Evolutionary conservation across 1,140 invertebrate species (phyloP), one percentile per base, ranked within the genome.

Genomic region (Octopus sinensis): DNA sequence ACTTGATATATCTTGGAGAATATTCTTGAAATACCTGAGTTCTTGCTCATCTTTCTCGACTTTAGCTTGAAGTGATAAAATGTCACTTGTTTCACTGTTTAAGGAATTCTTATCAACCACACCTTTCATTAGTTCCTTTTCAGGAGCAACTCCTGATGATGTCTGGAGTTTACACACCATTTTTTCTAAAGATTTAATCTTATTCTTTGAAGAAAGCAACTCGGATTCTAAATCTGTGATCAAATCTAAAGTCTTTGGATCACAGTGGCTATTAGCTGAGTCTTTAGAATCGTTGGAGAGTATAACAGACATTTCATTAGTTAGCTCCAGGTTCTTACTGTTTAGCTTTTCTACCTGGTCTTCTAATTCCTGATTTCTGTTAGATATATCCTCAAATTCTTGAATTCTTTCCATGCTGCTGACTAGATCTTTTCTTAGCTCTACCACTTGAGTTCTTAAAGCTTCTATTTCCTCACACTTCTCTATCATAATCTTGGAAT

Each of bases 201-300:
- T 85, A 5, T 82, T 76, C 4, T 79, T 82, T 5, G 83, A 71
- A 43, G 56, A 56, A 2, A 17, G 76, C 9, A 87, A 80, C 56
- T 86, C 86, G 12, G 80, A 79, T 56, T 88, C 82, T 53, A 86
- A 78, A n/a, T 86, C 68, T 54, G 85, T 81, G 13, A 85, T 81
- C 12, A 83, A 79, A 77, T 84, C 82, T 13, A 85, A 51, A 56
- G 80, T 85, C 76, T 84, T 79, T 0, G 79, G 54, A 43, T 43
- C 30, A 43, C 30, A 43, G 10, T 79, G 43, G 3, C 4, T 62
- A 53, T 71, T 13, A 30, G 43, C 76, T 17, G 53, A n/a, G 5
- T 81, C 77, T 73, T 80, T 78, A 43, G 82, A 81, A 81, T 79
- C 80, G 12, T 54, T 80, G 9, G 52, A 23, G 54, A 23, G 54